Conservation (phyloP, 1,140 invertebrate genomes). For the Ylistrum balloti region DNA sequence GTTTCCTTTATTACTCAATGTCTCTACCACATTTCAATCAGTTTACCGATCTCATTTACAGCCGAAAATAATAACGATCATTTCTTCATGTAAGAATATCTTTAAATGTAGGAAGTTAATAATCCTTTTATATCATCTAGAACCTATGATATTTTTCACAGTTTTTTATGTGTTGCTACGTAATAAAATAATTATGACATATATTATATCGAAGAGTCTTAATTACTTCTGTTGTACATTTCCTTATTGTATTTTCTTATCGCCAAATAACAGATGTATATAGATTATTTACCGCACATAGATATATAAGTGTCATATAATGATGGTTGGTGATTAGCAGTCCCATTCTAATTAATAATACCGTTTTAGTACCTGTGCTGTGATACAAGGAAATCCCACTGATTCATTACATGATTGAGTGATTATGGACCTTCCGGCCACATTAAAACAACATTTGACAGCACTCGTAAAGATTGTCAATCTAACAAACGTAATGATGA, state of each 20-base stretch:
- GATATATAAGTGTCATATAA: not conserved
- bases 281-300: not conserved
- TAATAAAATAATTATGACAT: too few relatives aligned
- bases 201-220: too few relatives aligned
- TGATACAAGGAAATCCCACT: not conserved
- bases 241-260: not conserved
- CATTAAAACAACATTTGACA: not conserved
- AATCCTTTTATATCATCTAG: too few relatives aligned
- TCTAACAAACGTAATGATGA: slow-evolving; percentile 16
- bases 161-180: too few relatives aligned
- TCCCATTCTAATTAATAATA: not conserved
- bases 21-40: too few relatives aligned
- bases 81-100: too few relatives aligned
- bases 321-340: not conserved
- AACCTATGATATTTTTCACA: too few relatives aligned
- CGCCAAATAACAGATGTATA: not conserved
- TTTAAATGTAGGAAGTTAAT: too few relatives aligned
- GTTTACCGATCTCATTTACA: too few relatives aligned
- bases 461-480: slow-evolving; percentile 5
- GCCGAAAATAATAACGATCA: too few relatives aligned
- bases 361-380: not conserved
- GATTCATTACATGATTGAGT: not conserved
- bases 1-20: too few relatives aligned
- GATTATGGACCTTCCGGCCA: slow-evolving; percentile 1
- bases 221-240: too few relatives aligned